A percentile compares a stretch with the other conserved stretches of the same genome.
Evolutionary conservation across 2,797 vertebrate genomes (phyloP).

Genomic region (Synanceia verrucosa): DNA sequence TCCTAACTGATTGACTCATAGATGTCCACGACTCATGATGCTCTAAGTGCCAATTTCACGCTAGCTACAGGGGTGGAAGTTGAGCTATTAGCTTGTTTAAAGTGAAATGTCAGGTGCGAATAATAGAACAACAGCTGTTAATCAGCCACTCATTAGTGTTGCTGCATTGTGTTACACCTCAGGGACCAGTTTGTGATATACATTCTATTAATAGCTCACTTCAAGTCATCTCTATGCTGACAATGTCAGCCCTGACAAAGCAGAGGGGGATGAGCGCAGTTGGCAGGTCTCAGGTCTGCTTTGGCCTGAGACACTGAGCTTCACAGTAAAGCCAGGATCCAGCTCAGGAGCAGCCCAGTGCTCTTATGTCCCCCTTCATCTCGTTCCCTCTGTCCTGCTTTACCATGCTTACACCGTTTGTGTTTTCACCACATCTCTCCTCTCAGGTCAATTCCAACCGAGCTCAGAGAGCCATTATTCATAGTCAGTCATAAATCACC

Average conservation of each 20-base stretch:
- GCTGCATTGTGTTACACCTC: conserved; percentile 26
- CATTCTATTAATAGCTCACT: conserved; percentile 19
- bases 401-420: conserved; percentile 52
- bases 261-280: conserved; percentile 15
- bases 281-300: conserved; percentile 59
- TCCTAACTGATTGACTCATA: conserved; percentile 67
- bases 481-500: conserved; percentile 56
- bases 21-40: conserved; percentile 41
- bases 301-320: conserved; percentile 42
- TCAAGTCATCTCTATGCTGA: conserved; percentile 5
- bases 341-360: conserved; percentile 42
- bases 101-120: conserved; percentile 58
- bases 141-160: conserved; percentile 60
- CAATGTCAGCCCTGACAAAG: conserved; percentile 19
- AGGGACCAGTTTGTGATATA: conserved; percentile 47
- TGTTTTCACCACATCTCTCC: conserved; percentile 29
- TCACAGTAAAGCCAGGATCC: conserved; percentile 31
- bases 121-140: conserved; percentile 47
- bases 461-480: conserved; percentile 42
- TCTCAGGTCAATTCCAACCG: conserved; percentile 42
- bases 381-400: conserved; percentile 46
- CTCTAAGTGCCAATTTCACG: conserved; percentile 68
- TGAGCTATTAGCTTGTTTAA: conserved; percentile 43
- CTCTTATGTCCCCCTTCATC: conserved; percentile 57
- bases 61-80: conserved; percentile 46